Conservation (phyloP, 1,140 invertebrate species). For the Neuroterus valhalla region DNA sequence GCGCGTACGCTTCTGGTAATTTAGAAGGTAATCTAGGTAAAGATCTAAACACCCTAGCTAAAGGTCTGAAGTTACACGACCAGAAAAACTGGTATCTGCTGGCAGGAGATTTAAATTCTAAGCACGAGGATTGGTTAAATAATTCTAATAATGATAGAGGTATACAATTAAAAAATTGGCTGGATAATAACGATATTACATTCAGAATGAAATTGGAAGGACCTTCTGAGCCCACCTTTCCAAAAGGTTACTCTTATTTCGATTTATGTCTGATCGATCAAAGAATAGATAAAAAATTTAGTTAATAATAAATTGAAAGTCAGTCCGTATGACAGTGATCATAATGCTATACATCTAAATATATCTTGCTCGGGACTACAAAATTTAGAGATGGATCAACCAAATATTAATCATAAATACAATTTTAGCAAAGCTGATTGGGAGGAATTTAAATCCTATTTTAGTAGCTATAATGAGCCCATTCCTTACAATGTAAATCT, state of each 20-base stretch:
- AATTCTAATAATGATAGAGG: slow-evolving; percentile 32
- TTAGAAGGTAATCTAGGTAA: no score
- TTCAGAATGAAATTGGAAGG: slow-evolving; percentile 38
- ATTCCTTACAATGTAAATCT: slow-evolving; percentile 38
- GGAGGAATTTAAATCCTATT: slow-evolving; percentile 32
- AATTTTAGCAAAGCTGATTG: slow-evolving; percentile 40
- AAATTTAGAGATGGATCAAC: neutral
- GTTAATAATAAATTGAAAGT: slow-evolving; percentile 31
- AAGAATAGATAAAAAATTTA: no score
- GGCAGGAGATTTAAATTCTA: slow-evolving; percentile 48
- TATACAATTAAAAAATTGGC: slow-evolving; percentile 33
- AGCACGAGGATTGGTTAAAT: no score
- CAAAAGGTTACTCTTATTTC: slow-evolving; percentile 31
- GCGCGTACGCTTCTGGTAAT: no score
- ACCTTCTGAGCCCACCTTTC: no score
- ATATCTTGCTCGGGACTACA: neutral
- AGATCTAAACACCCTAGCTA: no score
- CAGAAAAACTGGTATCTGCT: slow-evolving; percentile 43
- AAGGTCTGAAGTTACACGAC: no score
- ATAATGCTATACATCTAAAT: slow-evolving; percentile 33
- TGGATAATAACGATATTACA: slow-evolving; percentile 24
- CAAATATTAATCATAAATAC: neutral
- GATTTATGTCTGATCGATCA: slow-evolving; percentile 41
- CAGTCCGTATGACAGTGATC: slow-evolving; percentile 45
- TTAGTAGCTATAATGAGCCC: slow-evolving; percentile 11